Base-by-base conservation (phyloP, 2,888 invertebrate genomes). In the Aethes cnicana region DNA sequence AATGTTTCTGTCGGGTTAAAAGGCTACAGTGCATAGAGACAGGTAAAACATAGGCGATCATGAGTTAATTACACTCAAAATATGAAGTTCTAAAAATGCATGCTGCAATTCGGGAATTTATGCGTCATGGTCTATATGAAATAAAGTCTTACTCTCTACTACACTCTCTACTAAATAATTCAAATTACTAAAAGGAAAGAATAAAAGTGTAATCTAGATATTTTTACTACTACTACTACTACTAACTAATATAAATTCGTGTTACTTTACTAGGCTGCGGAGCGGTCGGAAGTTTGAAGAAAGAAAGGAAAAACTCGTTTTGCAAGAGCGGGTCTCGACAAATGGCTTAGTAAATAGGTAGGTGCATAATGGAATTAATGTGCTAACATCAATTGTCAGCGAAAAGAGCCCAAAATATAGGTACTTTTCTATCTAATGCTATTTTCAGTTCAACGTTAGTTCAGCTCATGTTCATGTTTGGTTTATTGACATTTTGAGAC, bases 281-380 rank as follows among this genome's bases (percentile, higher is more conserved):
- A 37, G 35, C 30, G 36, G 8, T 30, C 32, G 50, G 37, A 52
- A 39, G 50, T 44, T 30, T 25, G 30, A 11, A n/a, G 5, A 46
- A 52, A 52, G 23, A 16, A 36, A 18, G 33, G 43, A 50, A 47
- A 33, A 26, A 32, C 39, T 39, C 46, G 52, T 46, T 52, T 39
- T 32, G 33, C 46, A 14, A 52, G 39, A 46, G 17, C 28, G 39
- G 32, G 39, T 25, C 20, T 44, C 44, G 33, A 33, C 52, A 52
- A 52, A 52, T 46, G 44, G 25, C 42, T 36, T 26, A 36, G 44
- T 37, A 52, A 52, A 46, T 46, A 52, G n/a, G n/a, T n/a, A n/a
- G n/a, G n/a, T n/a, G n/a, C n/a, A n/a, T 39, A 52, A 50, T 37
- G 11, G 39, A 11, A 32, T 14, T 14, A 39, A 39, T 44, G 44